Evolutionary conservation across 2,113 vertebrate species (phyloP).

Genomic region (Etheostoma spectabile): DNA sequence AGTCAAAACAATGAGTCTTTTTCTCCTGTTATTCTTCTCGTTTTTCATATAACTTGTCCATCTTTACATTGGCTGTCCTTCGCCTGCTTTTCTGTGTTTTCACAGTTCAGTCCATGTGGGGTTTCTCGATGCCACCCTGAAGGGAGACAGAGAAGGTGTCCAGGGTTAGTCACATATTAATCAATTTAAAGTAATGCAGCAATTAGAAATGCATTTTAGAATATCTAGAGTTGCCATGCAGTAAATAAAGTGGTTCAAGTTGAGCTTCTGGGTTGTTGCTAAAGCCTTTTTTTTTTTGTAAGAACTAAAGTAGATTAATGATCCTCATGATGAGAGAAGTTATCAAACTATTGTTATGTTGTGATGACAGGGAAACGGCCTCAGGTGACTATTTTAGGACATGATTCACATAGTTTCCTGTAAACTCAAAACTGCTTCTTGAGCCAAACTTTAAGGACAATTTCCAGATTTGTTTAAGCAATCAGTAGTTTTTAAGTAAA

Average conservation of each 20-base stretch:
- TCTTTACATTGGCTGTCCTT: conserved; percentile 47
- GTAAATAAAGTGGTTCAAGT: not conserved
- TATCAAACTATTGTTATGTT: not conserved
- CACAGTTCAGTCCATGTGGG: conserved; percentile 87
- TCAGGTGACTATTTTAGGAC: not conserved
- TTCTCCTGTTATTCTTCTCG: conserved; percentile 21
- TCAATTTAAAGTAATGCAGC: not conserved
- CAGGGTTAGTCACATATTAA: conserved; percentile 6
- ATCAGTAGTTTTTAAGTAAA: not conserved
- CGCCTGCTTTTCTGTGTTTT: conserved; percentile 24
- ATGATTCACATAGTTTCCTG: not conserved
- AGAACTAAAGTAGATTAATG: not conserved
- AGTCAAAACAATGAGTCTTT: conserved; percentile 57
- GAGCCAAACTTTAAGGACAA: not conserved
- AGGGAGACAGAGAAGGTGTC: conserved; percentile 23
- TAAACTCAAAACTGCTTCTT: not conserved
- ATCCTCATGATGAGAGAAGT: not conserved
- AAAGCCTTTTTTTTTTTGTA: not conserved
- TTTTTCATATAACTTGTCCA: conserved; percentile 41
- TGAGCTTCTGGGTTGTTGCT: not conserved
- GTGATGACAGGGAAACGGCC: not conserved
- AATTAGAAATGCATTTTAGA: not conserved
- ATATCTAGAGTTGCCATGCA: not conserved
- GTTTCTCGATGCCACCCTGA: conserved; percentile 92
- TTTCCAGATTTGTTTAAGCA: not conserved